phyloP scores from a whole-genome alignment of 2,888 invertebrate species.

The Diarsia dahlii region DNA sequence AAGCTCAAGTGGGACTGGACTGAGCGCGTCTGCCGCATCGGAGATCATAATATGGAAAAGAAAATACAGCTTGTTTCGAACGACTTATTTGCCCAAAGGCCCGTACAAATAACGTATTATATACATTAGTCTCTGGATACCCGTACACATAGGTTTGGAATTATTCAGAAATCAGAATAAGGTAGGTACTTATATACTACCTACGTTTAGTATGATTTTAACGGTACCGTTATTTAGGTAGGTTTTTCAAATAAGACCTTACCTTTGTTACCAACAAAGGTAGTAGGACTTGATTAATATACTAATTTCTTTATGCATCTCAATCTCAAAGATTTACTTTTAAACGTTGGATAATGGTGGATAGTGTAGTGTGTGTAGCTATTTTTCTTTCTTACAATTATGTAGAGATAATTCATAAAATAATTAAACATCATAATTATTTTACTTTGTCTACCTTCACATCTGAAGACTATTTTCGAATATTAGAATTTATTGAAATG shows the following conservation, averaged over 20 bases:
- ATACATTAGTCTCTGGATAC: background rate
- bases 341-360: background rate
- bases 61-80: too few species aligned
- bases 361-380: background rate
- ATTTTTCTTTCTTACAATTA: background rate
- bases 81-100: too few species aligned
- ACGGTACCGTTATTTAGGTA: background rate
- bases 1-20: too few species aligned
- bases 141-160: background rate
- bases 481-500: slow-evolving; percentile 19
- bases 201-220: background rate
- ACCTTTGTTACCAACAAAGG: background rate
- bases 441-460: background rate
- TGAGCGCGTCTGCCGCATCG: too few species aligned
- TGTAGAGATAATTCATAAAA: background rate
- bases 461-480: background rate
- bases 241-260: background rate
- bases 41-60: too few species aligned
- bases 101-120: too few species aligned
- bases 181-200: background rate
- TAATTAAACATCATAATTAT: background rate
- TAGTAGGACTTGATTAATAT: background rate
- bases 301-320: background rate
- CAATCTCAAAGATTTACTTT: background rate
- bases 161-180: slow-evolving; percentile 9